A percentile compares a stretch with the other conserved stretches of the same genome.
Conservation (phyloP, 2,113 vertebrate genomes). For the Camelus dromedarius region DNA sequence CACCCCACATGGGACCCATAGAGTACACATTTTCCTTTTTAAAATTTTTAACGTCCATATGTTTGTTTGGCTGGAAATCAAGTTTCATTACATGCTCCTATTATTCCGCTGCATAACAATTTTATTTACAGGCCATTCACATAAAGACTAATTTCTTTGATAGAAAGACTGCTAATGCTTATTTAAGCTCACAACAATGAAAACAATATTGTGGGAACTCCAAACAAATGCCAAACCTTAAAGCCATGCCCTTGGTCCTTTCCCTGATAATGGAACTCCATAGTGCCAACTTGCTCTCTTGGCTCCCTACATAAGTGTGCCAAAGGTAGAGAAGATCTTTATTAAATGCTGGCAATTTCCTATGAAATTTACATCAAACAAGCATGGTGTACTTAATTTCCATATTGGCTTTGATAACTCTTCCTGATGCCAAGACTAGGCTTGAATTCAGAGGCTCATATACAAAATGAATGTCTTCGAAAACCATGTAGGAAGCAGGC, state of each 20-base stretch:
- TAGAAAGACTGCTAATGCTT: conserved; percentile 85
- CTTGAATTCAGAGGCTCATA: conserved; percentile 45
- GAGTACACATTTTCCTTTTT: conserved; percentile 51
- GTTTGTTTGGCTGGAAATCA: conserved; percentile 85
- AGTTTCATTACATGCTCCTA: conserved; percentile 83
- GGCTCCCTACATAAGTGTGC: background rate
- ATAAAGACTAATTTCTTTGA: conserved; percentile 87
- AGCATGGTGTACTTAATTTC: background rate
- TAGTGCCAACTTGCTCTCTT: conserved; percentile 58
- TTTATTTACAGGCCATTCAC: conserved; percentile 85
- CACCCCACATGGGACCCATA: conserved; percentile 78
- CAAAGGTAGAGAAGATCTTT: conserved; percentile 47
- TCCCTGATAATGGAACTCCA: conserved; percentile 68
- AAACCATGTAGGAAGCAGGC: conserved; percentile 50
- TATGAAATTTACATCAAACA: background rate
- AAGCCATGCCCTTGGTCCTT: conserved; percentile 37
- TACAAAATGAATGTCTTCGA: conserved; percentile 36
- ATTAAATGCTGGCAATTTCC: background rate
- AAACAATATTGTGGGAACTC: conserved; percentile 84
- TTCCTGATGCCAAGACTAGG: background rate
- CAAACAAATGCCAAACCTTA: conserved; percentile 76
- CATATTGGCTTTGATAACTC: background rate
- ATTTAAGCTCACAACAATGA: conserved; percentile 85
- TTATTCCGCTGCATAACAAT: conserved; percentile 84
- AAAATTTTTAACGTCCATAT: conserved; percentile 81